A percentile compares a stretch with the other conserved stretches of the same genome.
Evolutionary conservation across 30 jellyfish, hydroid and myxozoan genomes (phyloP).

Genomic region (Chrysaora quinquecirrha): DNA sequence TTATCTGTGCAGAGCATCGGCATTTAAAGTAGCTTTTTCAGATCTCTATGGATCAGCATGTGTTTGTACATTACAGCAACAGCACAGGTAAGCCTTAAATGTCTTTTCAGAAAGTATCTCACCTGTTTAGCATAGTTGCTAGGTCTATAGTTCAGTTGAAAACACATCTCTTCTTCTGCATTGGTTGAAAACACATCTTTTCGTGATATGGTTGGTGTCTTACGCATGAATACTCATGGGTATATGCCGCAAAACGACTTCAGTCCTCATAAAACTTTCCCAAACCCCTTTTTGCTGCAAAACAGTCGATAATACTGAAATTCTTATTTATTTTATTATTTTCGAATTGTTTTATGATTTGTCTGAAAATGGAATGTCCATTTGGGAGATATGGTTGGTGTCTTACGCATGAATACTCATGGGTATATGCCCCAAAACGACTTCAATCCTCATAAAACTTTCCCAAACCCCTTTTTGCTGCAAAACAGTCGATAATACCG

Average conservation of each 20-base stretch:
- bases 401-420: not conserved
- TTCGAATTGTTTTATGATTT: not conserved
- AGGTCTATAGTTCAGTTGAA: not conserved
- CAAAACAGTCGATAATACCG: not conserved
- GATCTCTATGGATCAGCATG: too few species aligned
- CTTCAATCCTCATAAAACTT: not conserved
- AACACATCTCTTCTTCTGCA: not conserved
- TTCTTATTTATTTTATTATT: not conserved
- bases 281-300: too few species aligned
- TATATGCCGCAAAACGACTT: too few species aligned
- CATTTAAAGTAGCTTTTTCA: too few species aligned
- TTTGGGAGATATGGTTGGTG: not conserved
- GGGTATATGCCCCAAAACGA: not conserved
- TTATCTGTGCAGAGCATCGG: too few species aligned
- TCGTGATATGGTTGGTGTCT: not conserved
- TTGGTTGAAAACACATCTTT: not conserved
- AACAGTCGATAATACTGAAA: not conserved
- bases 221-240: too few species aligned
- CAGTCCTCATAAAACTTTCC: too few species aligned
- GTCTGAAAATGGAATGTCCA: not conserved
- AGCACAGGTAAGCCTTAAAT: not conserved
- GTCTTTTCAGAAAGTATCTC: not conserved
- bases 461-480: not conserved
- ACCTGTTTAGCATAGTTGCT: not conserved
- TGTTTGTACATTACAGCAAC: not conserved